A percentile compares a stretch with the other conserved stretches of the same genome.
phyloP scores from a whole-genome alignment of 2,888 invertebrate genomes.

The Pachydiplax longipennis region DNA sequence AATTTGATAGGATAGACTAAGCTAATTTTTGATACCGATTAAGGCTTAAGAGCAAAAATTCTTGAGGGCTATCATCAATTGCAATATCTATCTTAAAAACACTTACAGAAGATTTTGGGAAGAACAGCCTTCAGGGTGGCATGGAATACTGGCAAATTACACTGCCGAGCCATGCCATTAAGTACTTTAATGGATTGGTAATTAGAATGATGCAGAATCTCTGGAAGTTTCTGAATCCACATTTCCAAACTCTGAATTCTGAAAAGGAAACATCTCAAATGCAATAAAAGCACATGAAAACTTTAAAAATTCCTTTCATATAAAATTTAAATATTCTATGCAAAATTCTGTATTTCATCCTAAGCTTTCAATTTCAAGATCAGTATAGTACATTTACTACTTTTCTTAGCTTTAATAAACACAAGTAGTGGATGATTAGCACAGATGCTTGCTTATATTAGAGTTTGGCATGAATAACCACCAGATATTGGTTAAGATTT shows the following conservation, averaged over 20 bases:
- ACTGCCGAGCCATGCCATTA: neutral
- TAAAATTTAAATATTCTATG: neutral
- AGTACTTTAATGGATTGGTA: neutral
- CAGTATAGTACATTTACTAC: no score
- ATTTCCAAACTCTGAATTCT: neutral
- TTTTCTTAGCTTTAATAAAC: no score
- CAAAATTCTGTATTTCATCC: no score
- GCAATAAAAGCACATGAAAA: neutral
- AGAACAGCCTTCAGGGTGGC: neutral
- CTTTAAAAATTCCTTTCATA: neutral
- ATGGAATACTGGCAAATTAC: neutral
- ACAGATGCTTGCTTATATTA: no score
- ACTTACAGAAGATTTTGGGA: constrained; percentile 2
- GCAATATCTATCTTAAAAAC: no score
- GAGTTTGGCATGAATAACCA: no score
- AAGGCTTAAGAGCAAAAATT: neutral
- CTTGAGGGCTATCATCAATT: neutral
- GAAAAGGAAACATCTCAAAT: neutral
- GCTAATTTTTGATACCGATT: no score
- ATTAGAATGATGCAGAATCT: neutral
- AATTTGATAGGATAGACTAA: neutral
- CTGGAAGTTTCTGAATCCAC: neutral
- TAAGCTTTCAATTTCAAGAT: neutral
- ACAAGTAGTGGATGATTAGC: no score
- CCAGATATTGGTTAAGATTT: no score